A percentile compares a stretch with the other conserved stretches of the same genome.
phyloP scores from a whole-genome alignment of 2,888 invertebrate species.

The Drosophila mimica region DNA sequence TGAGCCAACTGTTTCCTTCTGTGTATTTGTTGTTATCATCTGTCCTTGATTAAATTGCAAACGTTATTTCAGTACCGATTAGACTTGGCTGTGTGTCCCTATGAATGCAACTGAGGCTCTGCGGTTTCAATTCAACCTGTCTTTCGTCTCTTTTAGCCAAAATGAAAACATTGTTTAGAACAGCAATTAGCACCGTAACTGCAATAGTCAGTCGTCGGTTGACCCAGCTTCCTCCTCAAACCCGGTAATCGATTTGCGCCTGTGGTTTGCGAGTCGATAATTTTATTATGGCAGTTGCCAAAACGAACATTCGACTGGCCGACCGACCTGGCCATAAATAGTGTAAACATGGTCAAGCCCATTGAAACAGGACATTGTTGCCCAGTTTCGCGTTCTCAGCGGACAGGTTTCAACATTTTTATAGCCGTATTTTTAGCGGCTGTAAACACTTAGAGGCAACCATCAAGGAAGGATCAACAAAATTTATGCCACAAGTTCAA shows the following conservation, averaged over 20 bases:
- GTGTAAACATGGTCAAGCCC: slow-evolving; percentile 67
- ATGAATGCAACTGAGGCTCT: slow-evolving; percentile 74
- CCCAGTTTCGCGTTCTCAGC: slow-evolving; percentile 11
- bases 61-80: neutral
- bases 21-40: neutral
- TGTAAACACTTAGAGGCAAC: slow-evolving; percentile 35
- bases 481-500: slow-evolving; percentile 63
- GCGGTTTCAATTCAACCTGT: slow-evolving; percentile 21
- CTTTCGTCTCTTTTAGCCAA: neutral
- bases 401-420: slow-evolving; percentile 59
- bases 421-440: slow-evolving; percentile 39
- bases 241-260: slow-evolving; percentile 27
- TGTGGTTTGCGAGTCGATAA: slow-evolving; percentile 40
- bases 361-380: slow-evolving; percentile 45
- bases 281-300: slow-evolving; percentile 22
- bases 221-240: slow-evolving; percentile 16
- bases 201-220: slow-evolving; percentile 7
- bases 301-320: slow-evolving; percentile 7
- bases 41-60: slow-evolving; percentile 18
- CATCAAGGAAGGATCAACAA: slow-evolving; percentile 65
- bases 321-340: slow-evolving; percentile 36
- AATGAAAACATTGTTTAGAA: neutral
- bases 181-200: slow-evolving; percentile 14
- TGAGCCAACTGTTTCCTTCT: neutral
- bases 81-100: neutral